Conservation (phyloP, 35 echinoderm and acorn worm genomes). For the Ptychodera flava region DNA sequence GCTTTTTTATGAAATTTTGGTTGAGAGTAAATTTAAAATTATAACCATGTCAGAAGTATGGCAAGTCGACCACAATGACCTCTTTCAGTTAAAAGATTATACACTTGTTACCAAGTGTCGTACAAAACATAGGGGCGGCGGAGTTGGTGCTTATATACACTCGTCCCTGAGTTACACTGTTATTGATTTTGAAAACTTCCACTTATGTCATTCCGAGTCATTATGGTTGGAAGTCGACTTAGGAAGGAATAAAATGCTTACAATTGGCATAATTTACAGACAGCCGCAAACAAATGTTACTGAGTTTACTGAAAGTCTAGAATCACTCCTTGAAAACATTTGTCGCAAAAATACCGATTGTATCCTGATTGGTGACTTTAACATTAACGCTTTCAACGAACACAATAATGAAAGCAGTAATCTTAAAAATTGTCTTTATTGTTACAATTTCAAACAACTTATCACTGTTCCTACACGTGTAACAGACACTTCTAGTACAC, state of each 20-base stretch:
- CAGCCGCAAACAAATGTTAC: conserved; percentile 8
- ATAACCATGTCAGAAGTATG: background rate
- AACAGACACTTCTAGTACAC: background rate
- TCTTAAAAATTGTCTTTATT: background rate
- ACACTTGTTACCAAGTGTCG: background rate
- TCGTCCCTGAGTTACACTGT: background rate
- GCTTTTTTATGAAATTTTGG: background rate
- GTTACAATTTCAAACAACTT: background rate
- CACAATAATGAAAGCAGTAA: background rate
- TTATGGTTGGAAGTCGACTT: conserved; percentile 11
- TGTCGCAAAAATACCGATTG: background rate
- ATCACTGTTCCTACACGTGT: background rate
- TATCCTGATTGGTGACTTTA: background rate
- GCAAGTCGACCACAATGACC: background rate
- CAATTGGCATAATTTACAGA: conserved; percentile 7
- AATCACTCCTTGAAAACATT: background rate
- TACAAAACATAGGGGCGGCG: background rate
- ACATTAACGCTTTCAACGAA: background rate
- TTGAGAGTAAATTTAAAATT: background rate
- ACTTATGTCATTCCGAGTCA: conserved; percentile 14
- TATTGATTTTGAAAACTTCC: background rate
- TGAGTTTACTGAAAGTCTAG: background rate
- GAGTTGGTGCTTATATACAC: conserved; percentile 3
- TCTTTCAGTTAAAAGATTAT: background rate
- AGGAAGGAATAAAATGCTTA: background rate